Evolutionary conservation across 53 echinoderm and acorn worm genomes (phyloP).

Genomic region (Echinarachnius parma): DNA sequence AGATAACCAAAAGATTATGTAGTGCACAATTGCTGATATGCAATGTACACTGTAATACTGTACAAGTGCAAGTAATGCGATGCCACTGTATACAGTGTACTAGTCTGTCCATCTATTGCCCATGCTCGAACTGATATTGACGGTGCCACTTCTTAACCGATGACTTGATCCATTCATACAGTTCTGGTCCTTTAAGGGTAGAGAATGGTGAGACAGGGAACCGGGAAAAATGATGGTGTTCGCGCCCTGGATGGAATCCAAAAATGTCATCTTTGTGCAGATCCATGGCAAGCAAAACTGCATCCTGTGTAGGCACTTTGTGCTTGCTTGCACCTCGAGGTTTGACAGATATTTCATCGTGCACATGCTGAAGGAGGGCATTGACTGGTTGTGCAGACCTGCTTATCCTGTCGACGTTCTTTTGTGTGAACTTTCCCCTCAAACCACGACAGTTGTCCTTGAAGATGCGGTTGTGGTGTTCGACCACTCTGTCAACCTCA

Average conservation of each 20-base stretch:
- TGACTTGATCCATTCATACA: too few relatives aligned
- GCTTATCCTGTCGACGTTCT: slow-evolving; percentile 37
- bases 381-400: slow-evolving; percentile 22
- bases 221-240: slow-evolving; percentile 27
- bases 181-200: slow-evolving; percentile 1
- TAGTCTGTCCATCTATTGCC: too few relatives aligned
- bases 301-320: not conserved
- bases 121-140: too few relatives aligned
- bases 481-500: slow-evolving; percentile 47
- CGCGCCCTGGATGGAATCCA: slow-evolving; percentile 23
- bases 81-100: too few relatives aligned
- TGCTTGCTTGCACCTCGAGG: not conserved
- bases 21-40: too few relatives aligned
- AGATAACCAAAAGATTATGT: too few relatives aligned
- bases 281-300: slow-evolving; percentile 21
- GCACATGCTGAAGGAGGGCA: not conserved
- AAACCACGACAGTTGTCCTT: slow-evolving; percentile 47
- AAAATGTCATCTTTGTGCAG: slow-evolving; percentile 21
- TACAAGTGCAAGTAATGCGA: too few relatives aligned
- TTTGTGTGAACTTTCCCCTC: slow-evolving; percentile 32
- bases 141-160: too few relatives aligned
- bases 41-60: too few relatives aligned
- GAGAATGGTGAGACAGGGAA: slow-evolving; percentile 24
- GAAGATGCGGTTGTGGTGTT: slow-evolving; percentile 46
- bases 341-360: not conserved